phyloP scores from a whole-genome alignment of 2,888 invertebrate species.

The Galeruca laticollis region DNA sequence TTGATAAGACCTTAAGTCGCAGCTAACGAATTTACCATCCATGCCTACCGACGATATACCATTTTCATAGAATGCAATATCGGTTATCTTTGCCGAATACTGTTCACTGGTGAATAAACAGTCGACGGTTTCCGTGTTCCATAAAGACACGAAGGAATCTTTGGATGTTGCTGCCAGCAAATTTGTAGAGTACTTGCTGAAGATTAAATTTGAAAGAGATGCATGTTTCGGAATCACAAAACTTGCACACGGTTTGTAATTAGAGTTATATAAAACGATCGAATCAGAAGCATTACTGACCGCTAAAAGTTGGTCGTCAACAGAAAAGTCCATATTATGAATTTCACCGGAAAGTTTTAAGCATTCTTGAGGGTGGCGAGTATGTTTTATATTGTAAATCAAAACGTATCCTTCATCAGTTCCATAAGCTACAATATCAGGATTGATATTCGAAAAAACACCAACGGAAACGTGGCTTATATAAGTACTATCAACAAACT shows the following conservation, averaged over 20 bases:
- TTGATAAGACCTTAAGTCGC: constrained; percentile 48
- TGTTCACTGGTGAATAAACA: constrained; percentile 42
- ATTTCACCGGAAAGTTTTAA: constrained; percentile 36
- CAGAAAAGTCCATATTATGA: constrained; percentile 55
- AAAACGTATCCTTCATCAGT: constrained; percentile 54
- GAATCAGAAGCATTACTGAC: constrained; percentile 49
- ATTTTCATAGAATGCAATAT: constrained; percentile 50
- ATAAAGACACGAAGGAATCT: constrained; percentile 49
- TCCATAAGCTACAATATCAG: constrained; percentile 53
- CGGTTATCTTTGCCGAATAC: constrained; percentile 49
- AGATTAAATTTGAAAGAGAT: constrained; percentile 48
- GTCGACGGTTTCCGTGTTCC: constrained; percentile 51
- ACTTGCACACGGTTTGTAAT: constrained; percentile 48
- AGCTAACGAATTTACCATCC: constrained; percentile 51
- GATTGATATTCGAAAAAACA: constrained; percentile 52
- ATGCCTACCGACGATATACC: constrained; percentile 50
- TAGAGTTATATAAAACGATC: constrained; percentile 50
- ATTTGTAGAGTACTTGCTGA: constrained; percentile 45
- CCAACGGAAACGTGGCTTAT: constrained; percentile 48
- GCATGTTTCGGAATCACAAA: constrained; percentile 51
- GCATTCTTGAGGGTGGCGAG: constrained; percentile 20
- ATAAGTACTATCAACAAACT: constrained; percentile 38
- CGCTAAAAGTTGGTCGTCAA: constrained; percentile 54
- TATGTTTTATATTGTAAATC: constrained; percentile 53
- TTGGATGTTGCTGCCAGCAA: constrained; percentile 51